phyloP scores from a whole-genome alignment of 1,140 invertebrate species.

The Tetramorium alpestre region DNA sequence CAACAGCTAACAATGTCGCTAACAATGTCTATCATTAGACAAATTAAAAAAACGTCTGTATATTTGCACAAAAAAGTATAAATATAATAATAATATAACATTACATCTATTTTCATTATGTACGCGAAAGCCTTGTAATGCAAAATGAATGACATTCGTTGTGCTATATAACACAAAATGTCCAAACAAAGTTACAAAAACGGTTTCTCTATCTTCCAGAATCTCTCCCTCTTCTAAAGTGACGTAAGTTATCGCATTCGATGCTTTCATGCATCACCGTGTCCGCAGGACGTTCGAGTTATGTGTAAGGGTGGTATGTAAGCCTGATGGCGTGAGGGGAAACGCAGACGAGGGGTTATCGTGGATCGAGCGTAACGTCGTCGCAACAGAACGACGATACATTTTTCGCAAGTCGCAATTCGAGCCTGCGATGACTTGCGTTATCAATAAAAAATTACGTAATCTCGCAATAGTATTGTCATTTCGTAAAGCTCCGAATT shows the following conservation, averaged over 20 bases:
- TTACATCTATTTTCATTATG: neutral
- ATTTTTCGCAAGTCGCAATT: slow-evolving; percentile 62
- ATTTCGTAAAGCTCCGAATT: neutral
- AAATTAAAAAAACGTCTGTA: slow-evolving; percentile 37
- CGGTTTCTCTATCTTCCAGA: slow-evolving; percentile 10
- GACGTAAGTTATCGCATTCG: slow-evolving; percentile 72
- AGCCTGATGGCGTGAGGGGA: slow-evolving; percentile 63
- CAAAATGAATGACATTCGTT: neutral
- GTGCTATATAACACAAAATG: neutral
- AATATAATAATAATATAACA: neutral
- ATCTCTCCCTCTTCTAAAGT: slow-evolving; percentile 52
- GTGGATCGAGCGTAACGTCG: slow-evolving; percentile 30
- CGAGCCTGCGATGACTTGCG: slow-evolving; percentile 21
- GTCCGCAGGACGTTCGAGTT: slow-evolving; percentile 61
- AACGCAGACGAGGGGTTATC: slow-evolving; percentile 61
- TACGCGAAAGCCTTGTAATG: neutral
- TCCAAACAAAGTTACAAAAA: neutral
- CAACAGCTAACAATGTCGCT: slow-evolving; percentile 67
- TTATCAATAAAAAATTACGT: slow-evolving; percentile 49
- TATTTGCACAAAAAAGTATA: neutral
- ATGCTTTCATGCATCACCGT: slow-evolving; percentile 71
- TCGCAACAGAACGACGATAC: slow-evolving; percentile 65
- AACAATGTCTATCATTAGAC: slow-evolving; percentile 45
- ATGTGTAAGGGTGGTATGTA: slow-evolving; percentile 63
- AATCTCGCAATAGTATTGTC: neutral